These are phyloP conservation scores for Leptinotarsa peninsularis DNA, from an alignment of 2,888 invertebrate genomes.

Conservation along the genomic window DNA sequence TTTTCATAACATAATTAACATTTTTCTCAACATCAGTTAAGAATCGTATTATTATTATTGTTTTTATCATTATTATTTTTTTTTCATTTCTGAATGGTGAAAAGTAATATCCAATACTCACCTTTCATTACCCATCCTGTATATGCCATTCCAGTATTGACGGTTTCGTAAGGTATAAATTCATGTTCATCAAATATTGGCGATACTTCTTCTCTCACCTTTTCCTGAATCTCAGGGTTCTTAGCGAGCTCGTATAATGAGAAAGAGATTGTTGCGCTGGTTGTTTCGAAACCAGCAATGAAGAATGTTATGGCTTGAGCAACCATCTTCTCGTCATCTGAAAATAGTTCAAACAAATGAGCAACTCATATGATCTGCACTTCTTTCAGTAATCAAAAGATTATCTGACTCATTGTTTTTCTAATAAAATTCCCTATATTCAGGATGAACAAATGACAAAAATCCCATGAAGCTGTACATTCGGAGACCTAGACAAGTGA, in stretches of 20 bases:
- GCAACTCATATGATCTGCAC: neutral
- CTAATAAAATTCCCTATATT: too few relatives aligned
- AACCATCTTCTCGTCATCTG: constrained; percentile 55
- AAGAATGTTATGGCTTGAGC: constrained; percentile 67
- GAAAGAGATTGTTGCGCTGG: constrained; percentile 64
- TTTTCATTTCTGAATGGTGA: too few relatives aligned
- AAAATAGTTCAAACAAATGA: neutral
- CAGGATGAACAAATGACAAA: too few relatives aligned
- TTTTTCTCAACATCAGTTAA: too few relatives aligned
- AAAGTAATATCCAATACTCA: neutral
- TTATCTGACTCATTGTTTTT: too few relatives aligned
- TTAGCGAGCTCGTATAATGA: constrained; percentile 64
- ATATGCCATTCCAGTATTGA: constrained; percentile 14
- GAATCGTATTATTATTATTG: neutral
- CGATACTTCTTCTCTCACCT: constrained; percentile 61
- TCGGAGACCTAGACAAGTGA: too few relatives aligned
- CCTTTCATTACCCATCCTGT: constrained; percentile 25
- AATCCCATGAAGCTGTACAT: too few relatives aligned
- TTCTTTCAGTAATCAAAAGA: too few relatives aligned
- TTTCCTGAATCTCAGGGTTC: constrained; percentile 64
- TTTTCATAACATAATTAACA: too few relatives aligned
- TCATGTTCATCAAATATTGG: constrained; percentile 13
- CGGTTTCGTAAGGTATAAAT: constrained; percentile 21
- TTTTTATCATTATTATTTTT: too few relatives aligned
- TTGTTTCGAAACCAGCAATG: constrained; percentile 68